Evolutionary conservation across 2,888 invertebrate genomes (phyloP).

Genomic region (Eutolmus rufibarbis): DNA sequence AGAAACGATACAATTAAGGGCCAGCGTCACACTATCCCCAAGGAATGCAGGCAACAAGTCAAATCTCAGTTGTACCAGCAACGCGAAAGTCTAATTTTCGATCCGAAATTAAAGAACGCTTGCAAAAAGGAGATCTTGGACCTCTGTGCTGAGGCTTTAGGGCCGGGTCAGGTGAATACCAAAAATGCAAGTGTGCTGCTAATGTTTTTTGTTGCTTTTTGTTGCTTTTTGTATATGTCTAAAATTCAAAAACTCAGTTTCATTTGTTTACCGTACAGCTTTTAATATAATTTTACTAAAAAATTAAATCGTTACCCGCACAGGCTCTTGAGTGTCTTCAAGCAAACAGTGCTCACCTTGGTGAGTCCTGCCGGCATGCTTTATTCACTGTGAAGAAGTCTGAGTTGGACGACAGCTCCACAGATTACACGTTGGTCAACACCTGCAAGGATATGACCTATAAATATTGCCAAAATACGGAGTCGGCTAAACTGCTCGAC

Average conservation of each 20-base stretch:
- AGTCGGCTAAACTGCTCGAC: constrained; percentile 73
- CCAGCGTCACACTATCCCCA: constrained; percentile 79
- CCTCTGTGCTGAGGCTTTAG: constrained; percentile 75
- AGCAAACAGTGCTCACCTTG: constrained; percentile 70
- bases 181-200: constrained; percentile 57
- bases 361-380: constrained; percentile 76
- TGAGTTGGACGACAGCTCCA: constrained; percentile 84
- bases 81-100: constrained; percentile 85
- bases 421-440: constrained; percentile 84
- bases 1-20: constrained; percentile 85
- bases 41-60: constrained; percentile 90
- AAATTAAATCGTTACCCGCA: constrained; percentile 53
- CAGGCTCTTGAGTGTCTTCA: constrained; percentile 84
- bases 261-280: too few species aligned
- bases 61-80: constrained; percentile 91
- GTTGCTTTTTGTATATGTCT: background rate
- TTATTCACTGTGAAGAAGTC: constrained; percentile 86
- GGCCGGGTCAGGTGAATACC: constrained; percentile 67
- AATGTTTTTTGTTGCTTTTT: background rate
- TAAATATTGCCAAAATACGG: constrained; percentile 79
- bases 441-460: constrained; percentile 88
- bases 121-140: constrained; percentile 81
- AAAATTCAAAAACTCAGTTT: background rate
- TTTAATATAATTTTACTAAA: background rate
- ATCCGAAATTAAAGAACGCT: constrained; percentile 82